Evolutionary conservation across 2,113 vertebrate species (phyloP).

Genomic region (Anser brachyrhynchus): DNA sequence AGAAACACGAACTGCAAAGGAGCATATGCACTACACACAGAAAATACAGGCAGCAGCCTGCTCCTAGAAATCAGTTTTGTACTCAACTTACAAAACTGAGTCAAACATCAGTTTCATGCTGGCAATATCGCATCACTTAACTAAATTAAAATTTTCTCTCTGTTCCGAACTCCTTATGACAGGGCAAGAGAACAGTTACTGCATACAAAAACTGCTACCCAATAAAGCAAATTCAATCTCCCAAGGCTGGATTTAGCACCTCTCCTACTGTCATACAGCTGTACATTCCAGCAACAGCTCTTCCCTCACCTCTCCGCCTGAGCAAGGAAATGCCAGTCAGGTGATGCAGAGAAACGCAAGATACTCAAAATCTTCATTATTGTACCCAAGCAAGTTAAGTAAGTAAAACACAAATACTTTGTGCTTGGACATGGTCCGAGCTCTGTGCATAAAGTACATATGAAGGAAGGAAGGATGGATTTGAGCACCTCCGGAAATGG

Average conservation of each 20-base stretch:
- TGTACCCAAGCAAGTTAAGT: background rate
- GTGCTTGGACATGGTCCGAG: background rate
- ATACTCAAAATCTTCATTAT: background rate
- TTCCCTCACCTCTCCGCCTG: background rate
- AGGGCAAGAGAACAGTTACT: background rate
- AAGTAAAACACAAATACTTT: background rate
- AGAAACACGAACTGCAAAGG: background rate
- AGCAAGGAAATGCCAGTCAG: background rate
- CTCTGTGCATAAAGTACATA: background rate
- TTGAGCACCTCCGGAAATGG: constrained; percentile 92
- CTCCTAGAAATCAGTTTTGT: background rate
- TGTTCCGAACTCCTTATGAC: background rate
- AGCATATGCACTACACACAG: fast-evolving
- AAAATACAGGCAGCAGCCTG: background rate
- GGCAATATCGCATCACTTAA: background rate
- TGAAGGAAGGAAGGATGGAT: constrained; percentile 11
- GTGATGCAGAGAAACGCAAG: background rate
- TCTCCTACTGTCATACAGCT: background rate
- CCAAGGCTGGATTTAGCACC: background rate
- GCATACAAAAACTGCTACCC: background rate
- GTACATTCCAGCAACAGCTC: background rate
- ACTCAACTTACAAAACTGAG: background rate
- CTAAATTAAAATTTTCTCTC: background rate
- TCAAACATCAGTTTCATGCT: background rate
- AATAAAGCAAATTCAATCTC: background rate